phyloP scores from a whole-genome alignment of 2,113 vertebrate genomes.

The Lepus americanus region DNA sequence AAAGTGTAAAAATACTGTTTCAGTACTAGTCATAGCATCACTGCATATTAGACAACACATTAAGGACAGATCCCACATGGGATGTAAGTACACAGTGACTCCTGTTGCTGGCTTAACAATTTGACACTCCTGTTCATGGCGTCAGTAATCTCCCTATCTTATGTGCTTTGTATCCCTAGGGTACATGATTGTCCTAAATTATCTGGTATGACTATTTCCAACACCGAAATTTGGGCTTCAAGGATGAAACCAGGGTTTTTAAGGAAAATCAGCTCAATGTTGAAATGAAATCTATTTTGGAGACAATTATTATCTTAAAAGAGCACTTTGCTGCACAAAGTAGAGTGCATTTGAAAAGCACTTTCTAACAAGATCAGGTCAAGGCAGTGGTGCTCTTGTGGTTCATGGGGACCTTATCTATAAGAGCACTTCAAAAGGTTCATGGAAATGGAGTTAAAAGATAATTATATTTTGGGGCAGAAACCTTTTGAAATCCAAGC shows the following conservation, averaged over 20 bases:
- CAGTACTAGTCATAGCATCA: too few species aligned
- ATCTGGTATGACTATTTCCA: conserved; percentile 32
- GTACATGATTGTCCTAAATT: conserved; percentile 3
- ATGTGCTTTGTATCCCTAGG: not conserved
- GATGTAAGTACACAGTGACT: too few species aligned
- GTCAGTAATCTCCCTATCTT: too few species aligned
- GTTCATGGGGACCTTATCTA: not conserved
- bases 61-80: too few species aligned
- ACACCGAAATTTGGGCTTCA: not conserved
- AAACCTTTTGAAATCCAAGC: too few species aligned
- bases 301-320: conserved; percentile 41
- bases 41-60: too few species aligned
- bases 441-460: too few species aligned
- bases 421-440: too few species aligned
- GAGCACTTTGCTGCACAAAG: conserved; percentile 20
- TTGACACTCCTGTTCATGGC: too few species aligned
- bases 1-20: too few species aligned
- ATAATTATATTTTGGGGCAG: too few species aligned
- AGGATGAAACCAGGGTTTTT: conserved; percentile 28
- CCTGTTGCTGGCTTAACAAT: too few species aligned
- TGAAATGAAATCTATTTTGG: not conserved
- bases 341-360: not conserved
- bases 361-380: not conserved
- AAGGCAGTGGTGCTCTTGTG: not conserved
- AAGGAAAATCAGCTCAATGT: not conserved